Percentiles rank a stretch among this genome's conserved stretches.
Conservation (phyloP, 2,113 vertebrate genomes). For the Tragulus kanchil region DNA sequence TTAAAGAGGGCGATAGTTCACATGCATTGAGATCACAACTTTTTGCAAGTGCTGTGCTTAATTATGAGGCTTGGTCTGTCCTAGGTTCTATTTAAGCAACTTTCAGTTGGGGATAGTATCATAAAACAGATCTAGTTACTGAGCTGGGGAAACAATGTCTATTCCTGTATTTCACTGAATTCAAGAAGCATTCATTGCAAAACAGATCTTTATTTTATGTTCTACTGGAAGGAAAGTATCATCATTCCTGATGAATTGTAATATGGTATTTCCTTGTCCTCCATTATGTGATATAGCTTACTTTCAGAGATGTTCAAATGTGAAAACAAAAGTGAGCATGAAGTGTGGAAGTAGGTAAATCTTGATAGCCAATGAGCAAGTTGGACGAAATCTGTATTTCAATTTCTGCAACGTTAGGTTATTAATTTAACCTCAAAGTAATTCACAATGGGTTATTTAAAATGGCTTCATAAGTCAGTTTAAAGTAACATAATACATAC, state of each 20-base stretch:
- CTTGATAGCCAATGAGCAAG: neutral
- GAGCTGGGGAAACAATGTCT: neutral
- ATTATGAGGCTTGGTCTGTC: neutral
- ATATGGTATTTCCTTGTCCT: neutral
- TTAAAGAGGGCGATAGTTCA: neutral
- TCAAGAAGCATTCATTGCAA: neutral
- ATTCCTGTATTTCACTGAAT: neutral
- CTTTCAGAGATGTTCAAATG: neutral
- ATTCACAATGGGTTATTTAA: neutral
- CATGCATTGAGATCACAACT: neutral
- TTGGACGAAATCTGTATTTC: neutral
- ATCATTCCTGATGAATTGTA: neutral
- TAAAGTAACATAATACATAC: neutral
- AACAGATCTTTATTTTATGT: neutral
- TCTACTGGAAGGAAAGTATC: conserved; percentile 30
- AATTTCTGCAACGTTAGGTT: neutral
- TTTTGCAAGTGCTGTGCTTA: neutral
- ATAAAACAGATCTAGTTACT: neutral
- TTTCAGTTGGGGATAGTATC: neutral
- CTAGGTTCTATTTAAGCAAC: neutral
- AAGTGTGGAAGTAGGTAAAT: neutral
- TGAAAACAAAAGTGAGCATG: neutral
- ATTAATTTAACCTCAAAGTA: neutral
- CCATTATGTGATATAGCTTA: neutral
- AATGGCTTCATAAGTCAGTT: neutral